Conservation (phyloP, 2,797 vertebrate species). For the Pristis pectinata region DNA sequence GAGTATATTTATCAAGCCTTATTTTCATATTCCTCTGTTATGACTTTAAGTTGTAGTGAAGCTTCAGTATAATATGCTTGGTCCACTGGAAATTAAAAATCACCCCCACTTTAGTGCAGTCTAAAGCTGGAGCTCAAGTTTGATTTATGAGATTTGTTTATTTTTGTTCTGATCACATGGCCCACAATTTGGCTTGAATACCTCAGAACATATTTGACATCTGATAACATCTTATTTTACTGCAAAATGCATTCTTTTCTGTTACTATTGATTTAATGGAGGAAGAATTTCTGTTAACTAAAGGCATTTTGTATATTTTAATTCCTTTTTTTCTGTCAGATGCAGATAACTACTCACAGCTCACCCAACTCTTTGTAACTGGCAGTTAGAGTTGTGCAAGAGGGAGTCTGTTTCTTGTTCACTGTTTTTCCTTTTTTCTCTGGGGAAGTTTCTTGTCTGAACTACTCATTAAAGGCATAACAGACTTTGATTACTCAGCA, state of each 20-base stretch:
- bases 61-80: neutral
- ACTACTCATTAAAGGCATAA: neutral
- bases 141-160: neutral
- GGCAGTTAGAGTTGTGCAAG: neutral
- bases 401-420: neutral
- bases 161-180: neutral
- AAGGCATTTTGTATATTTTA: neutral
- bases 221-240: neutral
- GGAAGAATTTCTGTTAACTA: neutral
- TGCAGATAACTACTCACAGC: neutral
- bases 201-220: neutral
- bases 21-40: neutral
- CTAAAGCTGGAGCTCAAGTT: neutral
- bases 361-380: neutral
- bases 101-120: neutral
- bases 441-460: neutral
- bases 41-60: neutral
- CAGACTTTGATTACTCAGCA: neutral
- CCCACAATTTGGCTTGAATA: neutral
- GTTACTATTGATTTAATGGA: neutral
- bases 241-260: neutral
- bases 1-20: neutral
- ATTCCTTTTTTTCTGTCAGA: neutral
- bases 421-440: neutral
- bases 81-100: neutral